Percentiles rank a stretch among this genome's conserved stretches.
phyloP scores from a whole-genome alignment of 2,113 vertebrate species.

The Pandion haliaetus region DNA sequence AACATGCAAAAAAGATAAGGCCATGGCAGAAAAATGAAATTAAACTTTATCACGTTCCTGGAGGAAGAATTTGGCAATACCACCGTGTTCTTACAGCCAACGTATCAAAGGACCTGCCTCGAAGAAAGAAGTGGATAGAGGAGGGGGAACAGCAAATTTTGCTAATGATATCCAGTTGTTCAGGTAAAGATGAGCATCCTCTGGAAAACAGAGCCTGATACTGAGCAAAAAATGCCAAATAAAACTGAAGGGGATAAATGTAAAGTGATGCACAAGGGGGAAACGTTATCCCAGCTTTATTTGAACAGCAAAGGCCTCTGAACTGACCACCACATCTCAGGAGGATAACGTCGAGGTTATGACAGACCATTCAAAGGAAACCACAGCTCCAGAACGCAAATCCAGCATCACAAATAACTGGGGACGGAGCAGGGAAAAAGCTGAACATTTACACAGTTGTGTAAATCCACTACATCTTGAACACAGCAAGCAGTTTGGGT shows the following conservation, averaged over 20 bases:
- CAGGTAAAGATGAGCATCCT: not conserved
- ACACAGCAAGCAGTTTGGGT: not conserved
- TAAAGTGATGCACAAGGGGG: not conserved
- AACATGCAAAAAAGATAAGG: not conserved
- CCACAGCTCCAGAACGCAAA: not conserved
- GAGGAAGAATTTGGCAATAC: not conserved
- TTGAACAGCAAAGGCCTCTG: not conserved
- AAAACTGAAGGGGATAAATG: not conserved
- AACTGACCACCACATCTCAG: not conserved
- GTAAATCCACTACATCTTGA: not conserved
- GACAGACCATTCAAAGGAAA: not conserved
- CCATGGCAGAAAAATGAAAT: not conserved
- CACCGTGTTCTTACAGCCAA: not conserved
- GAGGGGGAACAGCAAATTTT: not conserved
- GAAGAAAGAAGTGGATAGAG: not conserved
- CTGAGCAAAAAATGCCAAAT: not conserved
- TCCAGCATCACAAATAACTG: not conserved
- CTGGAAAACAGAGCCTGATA: not conserved
- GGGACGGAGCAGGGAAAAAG: not conserved
- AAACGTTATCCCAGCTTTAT: not conserved
- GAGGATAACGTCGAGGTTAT: not conserved
- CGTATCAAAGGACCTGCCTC: fast-evolving
- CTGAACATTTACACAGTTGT: not conserved
- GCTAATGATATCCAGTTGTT: not conserved
- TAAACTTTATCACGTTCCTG: not conserved